Evolutionary conservation across 2,797 vertebrate genomes (phyloP).

Genomic region (Anableps anableps): DNA sequence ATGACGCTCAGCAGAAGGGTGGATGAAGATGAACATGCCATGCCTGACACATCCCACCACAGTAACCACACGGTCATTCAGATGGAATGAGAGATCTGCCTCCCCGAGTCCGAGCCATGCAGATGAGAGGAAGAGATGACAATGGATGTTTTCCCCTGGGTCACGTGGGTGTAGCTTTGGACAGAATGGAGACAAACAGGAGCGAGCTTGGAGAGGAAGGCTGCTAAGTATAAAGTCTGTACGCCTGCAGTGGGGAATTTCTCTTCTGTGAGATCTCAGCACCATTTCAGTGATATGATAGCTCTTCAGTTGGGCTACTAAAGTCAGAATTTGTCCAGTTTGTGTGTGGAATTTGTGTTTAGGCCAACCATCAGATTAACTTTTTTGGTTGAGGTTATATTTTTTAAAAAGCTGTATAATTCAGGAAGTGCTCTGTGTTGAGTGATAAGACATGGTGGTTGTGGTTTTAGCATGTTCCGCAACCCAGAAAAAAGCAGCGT

Average conservation of each 20-base stretch:
- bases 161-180: slow-evolving; percentile 39
- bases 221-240: slow-evolving; percentile 57
- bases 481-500: slow-evolving; percentile 12
- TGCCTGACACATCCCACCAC: slow-evolving; percentile 40
- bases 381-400: neutral
- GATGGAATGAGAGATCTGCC: slow-evolving; percentile 81
- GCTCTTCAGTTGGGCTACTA: slow-evolving; percentile 42
- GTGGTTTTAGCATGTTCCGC: slow-evolving; percentile 37
- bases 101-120: slow-evolving; percentile 40
- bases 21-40: slow-evolving; percentile 16
- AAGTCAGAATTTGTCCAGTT: slow-evolving; percentile 44
- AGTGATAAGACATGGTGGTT: slow-evolving; percentile 34
- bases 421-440: slow-evolving; percentile 50
- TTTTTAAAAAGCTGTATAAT: slow-evolving; percentile 10
- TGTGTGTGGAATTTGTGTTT: slow-evolving; percentile 64
- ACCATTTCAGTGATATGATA: slow-evolving; percentile 37
- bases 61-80: slow-evolving; percentile 63
- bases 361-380: slow-evolving; percentile 24
- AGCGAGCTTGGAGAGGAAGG: slow-evolving; percentile 64
- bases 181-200: slow-evolving; percentile 67
- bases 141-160: slow-evolving; percentile 67
- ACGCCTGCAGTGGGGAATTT: slow-evolving; percentile 57
- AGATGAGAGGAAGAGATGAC: slow-evolving; percentile 81
- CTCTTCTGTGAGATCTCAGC: slow-evolving; percentile 20
- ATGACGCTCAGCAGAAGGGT: slow-evolving; percentile 35